Evolutionary conservation across 2,113 vertebrate species (phyloP).

Genomic region (Chaenocephalus aceratus): DNA sequence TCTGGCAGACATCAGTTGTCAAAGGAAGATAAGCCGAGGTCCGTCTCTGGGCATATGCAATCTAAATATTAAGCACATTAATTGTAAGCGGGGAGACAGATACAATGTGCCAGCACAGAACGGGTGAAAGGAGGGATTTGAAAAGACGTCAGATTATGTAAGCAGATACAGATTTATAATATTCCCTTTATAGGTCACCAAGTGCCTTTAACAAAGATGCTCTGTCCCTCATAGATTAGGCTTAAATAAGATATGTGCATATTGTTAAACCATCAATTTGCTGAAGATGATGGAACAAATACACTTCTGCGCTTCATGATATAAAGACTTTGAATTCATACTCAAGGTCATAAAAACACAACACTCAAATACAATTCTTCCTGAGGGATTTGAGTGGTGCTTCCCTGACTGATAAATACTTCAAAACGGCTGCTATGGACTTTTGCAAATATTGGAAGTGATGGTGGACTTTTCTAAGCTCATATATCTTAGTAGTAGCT

Average conservation of each 20-base stretch:
- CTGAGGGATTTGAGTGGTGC: no score
- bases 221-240: background rate
- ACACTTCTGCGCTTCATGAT: no score
- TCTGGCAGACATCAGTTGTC: conserved; percentile 60
- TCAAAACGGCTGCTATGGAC: no score
- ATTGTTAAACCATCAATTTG: background rate
- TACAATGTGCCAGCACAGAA: no score
- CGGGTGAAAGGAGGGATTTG: background rate
- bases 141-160: conserved; percentile 11
- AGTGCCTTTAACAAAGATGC: background rate
- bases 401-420: no score
- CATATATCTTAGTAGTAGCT: no score
- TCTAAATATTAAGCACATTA: conserved; percentile 36
- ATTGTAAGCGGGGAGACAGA: conserved; percentile 14
- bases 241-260: background rate
- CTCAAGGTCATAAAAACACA: no score
- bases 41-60: conserved; percentile 45
- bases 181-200: background rate
- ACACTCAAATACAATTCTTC: no score
- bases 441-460: no score
- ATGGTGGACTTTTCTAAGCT: no score
- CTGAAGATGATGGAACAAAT: no score
- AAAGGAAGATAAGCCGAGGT: conserved; percentile 21
- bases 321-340: no score
- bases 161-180: conserved; percentile 9